Evolutionary conservation across 2,888 invertebrate genomes (phyloP).

Genomic region (Zonitis immaculata): DNA sequence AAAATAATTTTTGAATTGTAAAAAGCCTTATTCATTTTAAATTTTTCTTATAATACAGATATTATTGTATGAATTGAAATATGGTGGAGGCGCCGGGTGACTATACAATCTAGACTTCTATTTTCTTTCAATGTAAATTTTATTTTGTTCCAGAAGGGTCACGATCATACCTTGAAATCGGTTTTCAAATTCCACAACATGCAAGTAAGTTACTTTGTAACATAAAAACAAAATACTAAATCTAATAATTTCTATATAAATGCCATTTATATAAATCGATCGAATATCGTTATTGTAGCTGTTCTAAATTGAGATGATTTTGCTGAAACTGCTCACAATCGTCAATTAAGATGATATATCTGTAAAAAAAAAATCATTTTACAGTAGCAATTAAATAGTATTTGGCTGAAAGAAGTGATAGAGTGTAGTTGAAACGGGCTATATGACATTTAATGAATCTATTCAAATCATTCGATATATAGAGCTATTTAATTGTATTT

Average conservation of each 20-base stretch:
- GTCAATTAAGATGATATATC: neutral
- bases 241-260: too few relatives aligned
- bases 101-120: neutral
- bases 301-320: neutral
- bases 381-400: conserved; percentile 15
- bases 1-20: too few relatives aligned
- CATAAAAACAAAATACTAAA: too few relatives aligned
- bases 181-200: conserved; percentile 25
- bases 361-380: conserved; percentile 6
- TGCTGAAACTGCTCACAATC: neutral
- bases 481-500: conserved; percentile 11
- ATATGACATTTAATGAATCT: conserved; percentile 21
- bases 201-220: conserved; percentile 27
- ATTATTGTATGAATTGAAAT: neutral
- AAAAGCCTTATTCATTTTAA: too few relatives aligned
- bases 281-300: too few relatives aligned
- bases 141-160: conserved; percentile 30
- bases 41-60: too few relatives aligned
- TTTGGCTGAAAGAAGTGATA: conserved; percentile 15
- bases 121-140: neutral
- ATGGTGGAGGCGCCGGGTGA: neutral
- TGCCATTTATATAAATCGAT: too few relatives aligned
- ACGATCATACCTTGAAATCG: neutral
- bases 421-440: conserved; percentile 15
- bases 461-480: conserved; percentile 16